Evolutionary conservation across 2,113 vertebrate species (phyloP), one percentile per base, ranked within the genome.

Genomic region (Montifringilla adamsi): DNA sequence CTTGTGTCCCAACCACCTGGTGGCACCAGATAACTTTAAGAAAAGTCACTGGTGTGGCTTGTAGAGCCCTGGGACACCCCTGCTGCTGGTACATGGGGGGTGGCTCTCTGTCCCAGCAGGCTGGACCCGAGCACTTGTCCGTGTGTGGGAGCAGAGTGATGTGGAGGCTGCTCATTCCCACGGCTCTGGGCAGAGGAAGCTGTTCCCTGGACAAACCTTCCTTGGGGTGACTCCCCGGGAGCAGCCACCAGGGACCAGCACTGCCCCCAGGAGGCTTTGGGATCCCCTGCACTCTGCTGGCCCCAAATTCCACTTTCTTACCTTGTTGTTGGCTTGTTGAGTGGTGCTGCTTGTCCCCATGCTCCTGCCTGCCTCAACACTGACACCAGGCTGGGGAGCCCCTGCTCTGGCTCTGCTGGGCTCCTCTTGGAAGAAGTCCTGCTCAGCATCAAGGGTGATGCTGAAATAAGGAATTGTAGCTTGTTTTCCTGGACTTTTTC

Each of bases 131-230:
- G 50, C 30, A 22, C 30, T 62, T 5, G 27, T 41, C 81, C 2
- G 0, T 23, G 33, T 1, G 2, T 23, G 69, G 58, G 33, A 64
- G 39, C 12, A 3, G 82, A 18, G 66, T 1, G 62, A 27, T 0
- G 3, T 0, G 2, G 24, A 37, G 52, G 49, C 66, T 53, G 76
- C 30, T 83, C 70, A 46, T 66, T 26, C 72, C 89, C 62, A 7
- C 0, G 0, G 74, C 86, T 90, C 63, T 47, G 6, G 10, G 83
- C 11, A 39, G 58, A 64, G 63, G 84, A 39, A 68, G 17, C n/a
- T 56, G 50, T 7, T 87, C 55, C 84, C 63, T 1, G 44, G 43
- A 7, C 67, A 76, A 67, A 79, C 43, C 33, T 69, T 66, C 90
- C 87, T 28, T 4, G 2, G 55, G n/a, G 60, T 70, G 64, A 13